Evolutionary conservation across 2,888 invertebrate species (phyloP).

Genomic region (Sesia bembeciformis): DNA sequence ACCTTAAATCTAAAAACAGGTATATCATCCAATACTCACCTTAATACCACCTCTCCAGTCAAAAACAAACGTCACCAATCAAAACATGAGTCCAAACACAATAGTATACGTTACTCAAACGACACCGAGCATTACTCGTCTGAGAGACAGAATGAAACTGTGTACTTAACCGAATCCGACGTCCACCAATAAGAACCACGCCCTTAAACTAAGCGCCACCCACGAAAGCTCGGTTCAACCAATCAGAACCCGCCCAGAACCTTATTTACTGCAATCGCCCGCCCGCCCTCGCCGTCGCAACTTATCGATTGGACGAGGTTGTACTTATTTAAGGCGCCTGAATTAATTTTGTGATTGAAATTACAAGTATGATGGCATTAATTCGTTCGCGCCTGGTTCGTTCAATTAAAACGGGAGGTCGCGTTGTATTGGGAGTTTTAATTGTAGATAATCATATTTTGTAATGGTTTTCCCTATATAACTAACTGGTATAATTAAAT

Average conservation of each 20-base stretch:
- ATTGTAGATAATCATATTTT: neutral
- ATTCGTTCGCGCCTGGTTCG: constrained; percentile 45
- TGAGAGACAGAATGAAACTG: neutral
- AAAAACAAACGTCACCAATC: constrained; percentile 13
- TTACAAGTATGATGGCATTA: constrained; percentile 55
- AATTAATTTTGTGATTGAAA: constrained; percentile 73
- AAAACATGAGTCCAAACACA: constrained; percentile 11
- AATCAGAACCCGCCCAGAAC: constrained; percentile 37
- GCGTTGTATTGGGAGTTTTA: neutral
- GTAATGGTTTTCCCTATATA: too few relatives aligned
- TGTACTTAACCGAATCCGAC: neutral
- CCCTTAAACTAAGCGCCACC: constrained; percentile 4
- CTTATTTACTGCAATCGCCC: constrained; percentile 63
- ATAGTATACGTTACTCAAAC: neutral
- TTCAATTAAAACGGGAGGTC: constrained; percentile 43
- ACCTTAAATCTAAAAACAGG: too few relatives aligned
- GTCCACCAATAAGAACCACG: constrained; percentile 7
- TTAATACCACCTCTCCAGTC: neutral
- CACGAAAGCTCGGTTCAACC: constrained; percentile 14
- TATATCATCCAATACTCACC: neutral
- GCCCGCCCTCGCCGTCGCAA: constrained; percentile 48
- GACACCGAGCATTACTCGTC: neutral
- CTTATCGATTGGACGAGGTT: constrained; percentile 64
- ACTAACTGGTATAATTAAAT: too few relatives aligned
- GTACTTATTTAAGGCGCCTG: constrained; percentile 66